phyloP scores from a whole-genome alignment of 2,888 invertebrate species.

The Andricus quercusramuli region DNA sequence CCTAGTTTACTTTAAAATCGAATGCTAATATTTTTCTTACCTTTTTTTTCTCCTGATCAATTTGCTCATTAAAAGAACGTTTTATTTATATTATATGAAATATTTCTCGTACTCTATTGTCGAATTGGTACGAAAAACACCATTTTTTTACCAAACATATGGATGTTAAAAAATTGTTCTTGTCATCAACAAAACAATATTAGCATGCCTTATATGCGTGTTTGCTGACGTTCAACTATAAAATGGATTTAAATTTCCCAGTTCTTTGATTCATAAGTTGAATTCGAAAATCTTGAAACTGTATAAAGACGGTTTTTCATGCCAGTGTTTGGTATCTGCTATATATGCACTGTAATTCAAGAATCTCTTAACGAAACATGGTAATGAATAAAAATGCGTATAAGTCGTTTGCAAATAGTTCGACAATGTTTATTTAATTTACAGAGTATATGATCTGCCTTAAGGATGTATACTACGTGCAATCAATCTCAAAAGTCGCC shows the following conservation, averaged over 20 bases:
- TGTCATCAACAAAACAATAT: not conserved
- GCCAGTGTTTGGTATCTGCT: no score
- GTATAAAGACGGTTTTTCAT: not conserved
- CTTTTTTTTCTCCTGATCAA: not conserved
- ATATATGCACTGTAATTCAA: no score
- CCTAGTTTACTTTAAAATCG: no score
- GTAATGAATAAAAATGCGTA: no score
- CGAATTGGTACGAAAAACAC: not conserved
- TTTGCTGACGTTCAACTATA: not conserved
- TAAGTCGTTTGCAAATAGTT: no score
- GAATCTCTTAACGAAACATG: no score
- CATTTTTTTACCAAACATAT: constrained; percentile 18
- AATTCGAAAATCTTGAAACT: not conserved
- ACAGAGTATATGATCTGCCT: no score
- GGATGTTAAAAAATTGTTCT: constrained; percentile 6
- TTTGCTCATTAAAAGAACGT: not conserved
- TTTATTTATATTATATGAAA: not conserved
- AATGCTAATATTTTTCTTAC: not conserved
- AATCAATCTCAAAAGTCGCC: no score
- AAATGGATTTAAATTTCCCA: no score
- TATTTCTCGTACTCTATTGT: no score
- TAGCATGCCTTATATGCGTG: not conserved
- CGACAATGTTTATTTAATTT: no score
- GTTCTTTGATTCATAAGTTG: not conserved
- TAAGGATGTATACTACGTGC: no score